Conservation (phyloP, 2,888 invertebrate species). For the Ganaspis brasiliensis region DNA sequence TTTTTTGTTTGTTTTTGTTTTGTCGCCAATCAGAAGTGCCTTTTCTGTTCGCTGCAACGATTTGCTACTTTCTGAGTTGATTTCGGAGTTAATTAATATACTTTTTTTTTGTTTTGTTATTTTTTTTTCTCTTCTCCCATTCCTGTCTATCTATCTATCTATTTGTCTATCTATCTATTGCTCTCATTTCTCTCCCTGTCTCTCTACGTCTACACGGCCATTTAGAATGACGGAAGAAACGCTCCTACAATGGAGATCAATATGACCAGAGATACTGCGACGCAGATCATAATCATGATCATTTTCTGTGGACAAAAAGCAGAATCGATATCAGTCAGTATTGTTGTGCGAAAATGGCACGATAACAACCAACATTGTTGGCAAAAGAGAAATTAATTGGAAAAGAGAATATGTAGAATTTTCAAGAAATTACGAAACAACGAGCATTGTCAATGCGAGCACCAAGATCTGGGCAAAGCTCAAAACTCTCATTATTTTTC, state of each 20-base stretch:
- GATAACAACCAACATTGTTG: conserved; percentile 22
- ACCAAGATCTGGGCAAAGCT: conserved; percentile 34
- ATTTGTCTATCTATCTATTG: conserved; percentile 49
- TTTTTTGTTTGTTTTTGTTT: conserved; percentile 42
- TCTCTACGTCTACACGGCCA: conserved; percentile 56
- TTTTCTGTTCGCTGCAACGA: conserved; percentile 47
- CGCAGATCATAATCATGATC: conserved; percentile 80
- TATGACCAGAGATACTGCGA: conserved; percentile 77
- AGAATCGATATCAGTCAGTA: conserved; percentile 58
- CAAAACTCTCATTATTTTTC: conserved; percentile 28
- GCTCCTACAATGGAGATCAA: conserved; percentile 76
- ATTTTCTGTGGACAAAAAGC: conserved; percentile 79
- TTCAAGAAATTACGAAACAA: conserved; percentile 33
- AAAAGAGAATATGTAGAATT: background rate
- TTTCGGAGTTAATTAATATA: conserved; percentile 44
- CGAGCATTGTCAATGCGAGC: conserved; percentile 35
- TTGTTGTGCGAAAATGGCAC: conserved; percentile 13
- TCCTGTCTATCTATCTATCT: conserved; percentile 45
- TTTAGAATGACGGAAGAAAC: conserved; percentile 74
- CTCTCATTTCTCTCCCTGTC: conserved; percentile 48
- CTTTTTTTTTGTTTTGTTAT: conserved; percentile 38
- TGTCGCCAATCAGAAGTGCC: conserved; percentile 45
- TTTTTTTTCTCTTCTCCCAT: conserved; percentile 50
- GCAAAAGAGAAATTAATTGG: conserved; percentile 37
- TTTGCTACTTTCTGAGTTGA: conserved; percentile 32